These are phyloP conservation scores for Seriola quinqueradiata DNA, from an alignment of 2,113 vertebrate species.

Conservation along the genomic window DNA sequence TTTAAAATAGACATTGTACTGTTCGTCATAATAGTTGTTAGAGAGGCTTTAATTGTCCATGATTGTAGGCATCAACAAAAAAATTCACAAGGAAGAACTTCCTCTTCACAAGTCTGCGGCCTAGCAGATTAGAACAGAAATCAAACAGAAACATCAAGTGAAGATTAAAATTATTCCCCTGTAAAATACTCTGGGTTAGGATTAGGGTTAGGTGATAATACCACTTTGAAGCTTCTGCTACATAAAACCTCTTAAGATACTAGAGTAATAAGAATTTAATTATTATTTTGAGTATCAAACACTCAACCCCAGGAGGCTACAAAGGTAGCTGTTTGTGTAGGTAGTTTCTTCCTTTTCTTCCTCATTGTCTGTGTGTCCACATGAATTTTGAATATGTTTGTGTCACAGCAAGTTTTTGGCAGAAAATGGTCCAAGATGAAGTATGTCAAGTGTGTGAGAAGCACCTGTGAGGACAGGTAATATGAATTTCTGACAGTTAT, in stretches of 20 bases:
- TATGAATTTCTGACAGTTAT: neutral
- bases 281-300: no score
- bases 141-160: no score
- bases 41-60: neutral
- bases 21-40: neutral
- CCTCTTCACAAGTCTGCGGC: neutral
- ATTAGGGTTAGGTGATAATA: no score
- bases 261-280: no score
- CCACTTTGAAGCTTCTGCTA: no score
- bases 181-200: no score
- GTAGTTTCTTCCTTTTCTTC: no score
- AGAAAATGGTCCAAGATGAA: neutral
- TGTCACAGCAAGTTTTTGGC: neutral
- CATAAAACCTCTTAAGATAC: no score
- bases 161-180: no score
- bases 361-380: neutral
- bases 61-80: neutral
- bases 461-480: neutral
- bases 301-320: no score
- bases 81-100: neutral
- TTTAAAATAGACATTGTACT: neutral
- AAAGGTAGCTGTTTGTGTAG: no score
- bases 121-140: no score
- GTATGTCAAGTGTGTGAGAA: conserved; percentile 13
- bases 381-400: conserved; percentile 12